Evolutionary conservation across 2,797 vertebrate species (phyloP).

Genomic region (Sebastiscus tertius): DNA sequence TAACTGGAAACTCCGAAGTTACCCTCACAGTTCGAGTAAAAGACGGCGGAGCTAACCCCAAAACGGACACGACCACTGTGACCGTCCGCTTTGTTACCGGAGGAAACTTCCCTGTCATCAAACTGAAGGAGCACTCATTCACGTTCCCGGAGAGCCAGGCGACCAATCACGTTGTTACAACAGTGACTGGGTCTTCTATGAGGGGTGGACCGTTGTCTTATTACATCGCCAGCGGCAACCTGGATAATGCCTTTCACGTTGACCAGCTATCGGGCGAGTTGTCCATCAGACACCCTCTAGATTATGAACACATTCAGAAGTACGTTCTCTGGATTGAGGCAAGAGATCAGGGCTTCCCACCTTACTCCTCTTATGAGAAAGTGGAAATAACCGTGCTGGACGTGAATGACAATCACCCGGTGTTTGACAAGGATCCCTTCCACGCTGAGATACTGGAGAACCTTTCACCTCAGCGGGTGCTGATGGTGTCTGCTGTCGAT

Average conservation of each 20-base stretch:
- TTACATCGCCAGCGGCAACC: slow-evolving; percentile 95
- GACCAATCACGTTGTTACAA: slow-evolving; percentile 88
- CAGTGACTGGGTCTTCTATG: slow-evolving; percentile 87
- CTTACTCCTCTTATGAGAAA: slow-evolving; percentile 95
- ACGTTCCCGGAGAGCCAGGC: slow-evolving; percentile 93
- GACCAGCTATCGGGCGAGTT: slow-evolving; percentile 95
- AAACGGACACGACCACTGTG: slow-evolving; percentile 93
- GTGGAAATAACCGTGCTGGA: slow-evolving; percentile 91
- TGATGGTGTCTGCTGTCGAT: slow-evolving; percentile 89
- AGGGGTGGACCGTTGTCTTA: slow-evolving; percentile 92
- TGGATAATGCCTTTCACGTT: slow-evolving; percentile 91
- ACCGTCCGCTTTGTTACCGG: slow-evolving; percentile 93
- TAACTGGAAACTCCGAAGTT: slow-evolving; percentile 89
- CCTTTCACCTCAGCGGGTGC: slow-evolving; percentile 88
- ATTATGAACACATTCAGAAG: slow-evolving; percentile 93
- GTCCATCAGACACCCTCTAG: slow-evolving; percentile 86
- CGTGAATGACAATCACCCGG: slow-evolving; percentile 92
- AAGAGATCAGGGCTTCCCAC: slow-evolving; percentile 95
- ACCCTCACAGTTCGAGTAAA: slow-evolving; percentile 94
- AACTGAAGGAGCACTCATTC: slow-evolving; percentile 87
- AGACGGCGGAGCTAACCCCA: slow-evolving; percentile 88
- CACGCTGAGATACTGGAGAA: slow-evolving; percentile 92
- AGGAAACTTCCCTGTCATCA: slow-evolving; percentile 91
- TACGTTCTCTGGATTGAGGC: slow-evolving; percentile 96
- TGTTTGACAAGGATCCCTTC: slow-evolving; percentile 92